Evolutionary conservation across 2,888 invertebrate species (phyloP).

Genomic region (Eretmocerus hayati): DNA sequence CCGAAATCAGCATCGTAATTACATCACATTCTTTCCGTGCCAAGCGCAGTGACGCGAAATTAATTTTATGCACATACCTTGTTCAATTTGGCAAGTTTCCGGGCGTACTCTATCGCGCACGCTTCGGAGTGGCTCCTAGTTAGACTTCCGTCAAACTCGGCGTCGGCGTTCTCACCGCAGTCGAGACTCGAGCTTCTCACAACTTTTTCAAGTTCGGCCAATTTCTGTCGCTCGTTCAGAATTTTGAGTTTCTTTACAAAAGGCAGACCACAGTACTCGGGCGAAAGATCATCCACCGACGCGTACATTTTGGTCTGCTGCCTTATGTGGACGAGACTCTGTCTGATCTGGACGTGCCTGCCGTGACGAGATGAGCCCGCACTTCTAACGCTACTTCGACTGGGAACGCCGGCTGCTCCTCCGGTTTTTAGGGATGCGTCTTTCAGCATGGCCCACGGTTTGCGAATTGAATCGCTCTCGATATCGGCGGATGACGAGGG

Average conservation of each 20-base stretch:
- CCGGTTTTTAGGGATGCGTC: conserved; percentile 53
- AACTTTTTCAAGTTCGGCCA: conserved; percentile 72
- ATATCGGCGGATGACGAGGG: background rate
- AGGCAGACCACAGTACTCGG: conserved; percentile 78
- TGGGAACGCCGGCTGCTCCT: background rate
- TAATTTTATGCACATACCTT: conserved; percentile 35
- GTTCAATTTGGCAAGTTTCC: conserved; percentile 41
- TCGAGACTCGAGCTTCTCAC: conserved; percentile 78
- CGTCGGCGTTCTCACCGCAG: conserved; percentile 57
- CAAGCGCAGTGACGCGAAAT: no score
- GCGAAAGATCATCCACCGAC: conserved; percentile 80
- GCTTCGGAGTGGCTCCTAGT: conserved; percentile 78
- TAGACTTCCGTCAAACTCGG: conserved; percentile 53
- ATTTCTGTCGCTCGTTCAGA: conserved; percentile 77
- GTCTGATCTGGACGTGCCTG: conserved; percentile 27
- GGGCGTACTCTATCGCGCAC: conserved; percentile 61
- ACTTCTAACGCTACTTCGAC: background rate
- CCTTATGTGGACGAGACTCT: conserved; percentile 35
- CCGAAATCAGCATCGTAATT: no score
- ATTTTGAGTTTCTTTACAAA: conserved; percentile 86
- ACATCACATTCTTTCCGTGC: no score
- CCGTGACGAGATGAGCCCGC: background rate
- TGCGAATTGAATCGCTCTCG: conserved; percentile 42
- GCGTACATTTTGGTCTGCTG: conserved; percentile 61
- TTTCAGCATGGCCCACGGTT: conserved; percentile 72